phyloP scores from a whole-genome alignment of 2,797 vertebrate species.

The Melanogrammus aeglefinus region DNA sequence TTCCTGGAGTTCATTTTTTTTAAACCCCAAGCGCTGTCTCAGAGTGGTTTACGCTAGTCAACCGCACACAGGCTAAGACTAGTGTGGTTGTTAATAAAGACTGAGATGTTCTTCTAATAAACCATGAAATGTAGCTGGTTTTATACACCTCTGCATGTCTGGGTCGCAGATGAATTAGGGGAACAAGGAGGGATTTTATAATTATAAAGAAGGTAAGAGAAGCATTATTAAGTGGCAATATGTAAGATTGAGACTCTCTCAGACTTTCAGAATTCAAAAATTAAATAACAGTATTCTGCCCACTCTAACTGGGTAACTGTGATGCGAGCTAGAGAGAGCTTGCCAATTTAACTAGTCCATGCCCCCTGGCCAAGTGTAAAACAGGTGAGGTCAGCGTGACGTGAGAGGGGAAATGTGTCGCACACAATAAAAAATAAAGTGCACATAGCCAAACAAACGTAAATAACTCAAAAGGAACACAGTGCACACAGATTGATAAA shows the following conservation, averaged over 20 bases:
- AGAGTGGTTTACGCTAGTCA: too few relatives aligned
- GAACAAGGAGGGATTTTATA: constrained; percentile 30
- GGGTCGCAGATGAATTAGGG: constrained; percentile 52
- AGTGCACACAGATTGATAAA: neutral
- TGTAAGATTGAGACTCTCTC: too few relatives aligned
- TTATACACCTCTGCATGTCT: constrained; percentile 16
- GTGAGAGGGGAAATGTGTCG: constrained; percentile 55
- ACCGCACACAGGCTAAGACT: neutral
- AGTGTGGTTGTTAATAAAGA: neutral
- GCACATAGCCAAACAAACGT: constrained; percentile 13
- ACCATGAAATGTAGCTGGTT: too few relatives aligned
- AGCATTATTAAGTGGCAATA: constrained; percentile 16
- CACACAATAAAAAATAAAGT: constrained; percentile 8
- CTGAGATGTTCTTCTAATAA: neutral
- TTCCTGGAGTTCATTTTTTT: too few relatives aligned
- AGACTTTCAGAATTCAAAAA: too few relatives aligned
- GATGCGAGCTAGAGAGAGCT: too few relatives aligned
- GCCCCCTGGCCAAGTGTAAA: constrained; percentile 38
- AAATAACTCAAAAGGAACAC: neutral
- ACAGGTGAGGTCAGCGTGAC: constrained; percentile 54
- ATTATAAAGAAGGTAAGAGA: constrained; percentile 65
- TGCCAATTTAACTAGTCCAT: constrained; percentile 45
- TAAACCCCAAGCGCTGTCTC: too few relatives aligned
- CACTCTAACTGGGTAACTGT: too few relatives aligned
- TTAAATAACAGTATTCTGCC: too few relatives aligned